Percentiles rank a stretch among this genome's conserved stretches.
Evolutionary conservation across 2,113 vertebrate species (phyloP).

Genomic region (Scortum barcoo): DNA sequence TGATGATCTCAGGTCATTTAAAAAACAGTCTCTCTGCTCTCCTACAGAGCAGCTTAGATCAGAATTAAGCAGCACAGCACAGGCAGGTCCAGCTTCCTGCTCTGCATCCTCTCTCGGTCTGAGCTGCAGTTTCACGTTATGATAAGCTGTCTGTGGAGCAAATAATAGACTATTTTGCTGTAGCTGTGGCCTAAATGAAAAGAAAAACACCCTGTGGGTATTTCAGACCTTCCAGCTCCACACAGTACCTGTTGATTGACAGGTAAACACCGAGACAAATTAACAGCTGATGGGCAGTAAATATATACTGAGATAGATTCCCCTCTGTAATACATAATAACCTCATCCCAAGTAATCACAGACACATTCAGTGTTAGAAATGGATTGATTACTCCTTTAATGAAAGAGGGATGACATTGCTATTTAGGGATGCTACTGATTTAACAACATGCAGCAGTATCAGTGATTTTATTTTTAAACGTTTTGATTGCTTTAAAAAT

Average conservation of each 20-base stretch:
- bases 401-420: constrained; percentile 47
- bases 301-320: constrained; percentile 86
- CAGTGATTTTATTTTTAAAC: constrained; percentile 26
- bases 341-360: constrained; percentile 79
- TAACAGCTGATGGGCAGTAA: constrained; percentile 87
- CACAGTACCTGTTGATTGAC: constrained; percentile 78
- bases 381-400: constrained; percentile 70
- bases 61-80: not conserved
- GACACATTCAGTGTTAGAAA: constrained; percentile 72
- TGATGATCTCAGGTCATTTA: not conserved
- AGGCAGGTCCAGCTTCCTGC: not conserved
- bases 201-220: not conserved
- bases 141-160: constrained; percentile 15
- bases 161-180: constrained; percentile 11
- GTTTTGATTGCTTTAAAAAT: constrained; percentile 66
- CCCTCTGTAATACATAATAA: constrained; percentile 86
- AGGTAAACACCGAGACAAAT: constrained; percentile 86
- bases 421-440: constrained; percentile 59
- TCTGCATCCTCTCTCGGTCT: constrained; percentile 8
- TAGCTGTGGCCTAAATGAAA: not conserved
- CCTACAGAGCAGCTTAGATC: not conserved
- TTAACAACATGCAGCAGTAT: constrained; percentile 40
- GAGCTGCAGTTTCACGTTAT: constrained; percentile 4
- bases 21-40: not conserved
- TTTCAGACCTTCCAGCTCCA: not conserved